A percentile compares a stretch with the other conserved stretches of the same genome.
Evolutionary conservation across 2,888 invertebrate genomes (phyloP).

Genomic region (Schizaphis graminum): DNA sequence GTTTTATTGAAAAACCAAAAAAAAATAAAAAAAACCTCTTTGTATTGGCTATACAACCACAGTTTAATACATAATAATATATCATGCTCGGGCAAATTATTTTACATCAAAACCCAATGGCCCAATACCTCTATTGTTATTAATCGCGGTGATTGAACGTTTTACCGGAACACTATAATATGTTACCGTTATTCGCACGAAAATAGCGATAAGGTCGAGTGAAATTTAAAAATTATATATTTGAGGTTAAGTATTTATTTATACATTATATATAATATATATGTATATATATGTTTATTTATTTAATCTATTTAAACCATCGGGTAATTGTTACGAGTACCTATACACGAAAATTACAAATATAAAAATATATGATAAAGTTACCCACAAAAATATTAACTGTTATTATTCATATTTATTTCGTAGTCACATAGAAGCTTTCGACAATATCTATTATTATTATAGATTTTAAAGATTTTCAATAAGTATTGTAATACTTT

Average conservation of each 20-base stretch:
- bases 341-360: neutral
- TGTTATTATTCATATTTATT: neutral
- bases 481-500: neutral
- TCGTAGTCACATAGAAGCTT: neutral
- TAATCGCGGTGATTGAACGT: neutral
- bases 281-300: neutral
- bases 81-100: neutral
- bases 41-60: neutral
- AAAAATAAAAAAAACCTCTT: too few relatives aligned
- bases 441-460: neutral
- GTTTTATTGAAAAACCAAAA: neutral
- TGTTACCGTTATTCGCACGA: neutral
- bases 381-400: neutral
- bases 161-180: neutral
- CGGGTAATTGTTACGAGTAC: neutral
- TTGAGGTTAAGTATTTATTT: neutral
- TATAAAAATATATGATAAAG: neutral
- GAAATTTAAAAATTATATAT: neutral
- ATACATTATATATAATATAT: too few relatives aligned
- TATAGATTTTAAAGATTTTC: neutral
- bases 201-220: neutral
- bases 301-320: neutral
- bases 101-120: neutral
- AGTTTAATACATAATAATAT: neutral
- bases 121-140: neutral